These are phyloP conservation scores for Holotrichia oblita DNA, from an alignment of 1,140 invertebrate species.

Conservation along the genomic window DNA sequence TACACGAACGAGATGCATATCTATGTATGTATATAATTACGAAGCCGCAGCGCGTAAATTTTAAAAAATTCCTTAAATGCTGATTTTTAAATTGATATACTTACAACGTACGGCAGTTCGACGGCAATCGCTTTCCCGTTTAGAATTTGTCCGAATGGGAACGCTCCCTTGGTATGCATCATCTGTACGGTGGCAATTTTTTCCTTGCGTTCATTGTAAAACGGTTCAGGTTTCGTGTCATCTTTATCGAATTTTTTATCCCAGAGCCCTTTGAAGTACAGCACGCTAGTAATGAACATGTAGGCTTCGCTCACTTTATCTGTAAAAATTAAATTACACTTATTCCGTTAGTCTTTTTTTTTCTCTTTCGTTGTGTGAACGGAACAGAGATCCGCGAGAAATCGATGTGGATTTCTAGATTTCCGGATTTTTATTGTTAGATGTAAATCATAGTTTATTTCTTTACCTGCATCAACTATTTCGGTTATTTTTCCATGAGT, in stretches of 20 bases:
- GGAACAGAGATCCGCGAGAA: not conserved
- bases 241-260: conserved; percentile 73
- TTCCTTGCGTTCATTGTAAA: conserved; percentile 64
- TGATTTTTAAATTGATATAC: conserved; percentile 62
- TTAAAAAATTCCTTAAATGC: too few species aligned
- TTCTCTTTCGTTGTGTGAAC: too few species aligned
- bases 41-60: conserved; percentile 16
- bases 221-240: conserved; percentile 65
- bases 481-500: conserved; percentile 75
- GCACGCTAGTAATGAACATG: conserved; percentile 77
- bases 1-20: too few species aligned
- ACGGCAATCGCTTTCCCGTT: conserved; percentile 71
- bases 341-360: too few species aligned
- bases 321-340: too few species aligned
- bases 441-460: too few species aligned
- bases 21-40: too few species aligned
- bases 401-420: not conserved
- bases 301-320: conserved; percentile 63
- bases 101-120: conserved; percentile 74
- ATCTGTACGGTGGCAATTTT: conserved; percentile 67
- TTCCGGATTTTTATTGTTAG: not conserved
- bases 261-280: conserved; percentile 89
- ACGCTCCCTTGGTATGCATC: conserved; percentile 68
- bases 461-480: conserved; percentile 66
- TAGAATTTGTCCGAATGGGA: conserved; percentile 65